Evolutionary conservation across 2,888 invertebrate genomes (phyloP).

Genomic region (Acanthosoma haemorrhoidale): DNA sequence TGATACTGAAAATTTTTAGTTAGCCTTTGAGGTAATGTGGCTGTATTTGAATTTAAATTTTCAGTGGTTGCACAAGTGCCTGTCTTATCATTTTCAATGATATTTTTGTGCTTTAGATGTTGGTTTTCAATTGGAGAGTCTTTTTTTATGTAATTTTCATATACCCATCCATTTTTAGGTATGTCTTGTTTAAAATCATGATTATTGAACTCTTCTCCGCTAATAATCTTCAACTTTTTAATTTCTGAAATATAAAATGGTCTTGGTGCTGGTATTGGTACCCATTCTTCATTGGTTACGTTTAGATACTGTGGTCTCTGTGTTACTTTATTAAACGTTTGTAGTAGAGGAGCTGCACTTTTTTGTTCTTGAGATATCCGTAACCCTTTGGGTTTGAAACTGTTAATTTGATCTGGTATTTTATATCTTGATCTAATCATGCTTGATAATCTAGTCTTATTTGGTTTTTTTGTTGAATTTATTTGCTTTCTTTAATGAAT

Average conservation of each 20-base stretch:
- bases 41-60: not conserved
- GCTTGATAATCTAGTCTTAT: slow-evolving; percentile 38
- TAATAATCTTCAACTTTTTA: slow-evolving; percentile 20
- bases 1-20: not conserved
- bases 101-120: not conserved
- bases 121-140: not conserved
- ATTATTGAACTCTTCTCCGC: not conserved
- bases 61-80: not conserved
- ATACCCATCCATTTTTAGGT: slow-evolving; percentile 33
- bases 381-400: slow-evolving; percentile 4
- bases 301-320: not conserved
- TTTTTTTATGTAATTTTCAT: slow-evolving; percentile 25
- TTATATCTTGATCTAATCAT: not conserved
- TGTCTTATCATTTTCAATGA: not conserved
- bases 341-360: slow-evolving; percentile 24
- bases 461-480: slow-evolving; percentile 33
- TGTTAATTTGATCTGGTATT: not conserved
- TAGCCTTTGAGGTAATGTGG: not conserved
- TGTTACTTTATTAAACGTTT: slow-evolving; percentile 36
- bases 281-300: slow-evolving; percentile 41
- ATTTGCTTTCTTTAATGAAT: slow-evolving; percentile 36
- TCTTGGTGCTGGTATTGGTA: slow-evolving; percentile 42
- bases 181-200: slow-evolving; percentile 25
- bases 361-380: slow-evolving; percentile 28
- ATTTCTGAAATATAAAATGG: slow-evolving; percentile 42